These are phyloP conservation scores for Hipposideros larvatus DNA, from an alignment of 2,797 vertebrate species.

Conservation along the genomic window DNA sequence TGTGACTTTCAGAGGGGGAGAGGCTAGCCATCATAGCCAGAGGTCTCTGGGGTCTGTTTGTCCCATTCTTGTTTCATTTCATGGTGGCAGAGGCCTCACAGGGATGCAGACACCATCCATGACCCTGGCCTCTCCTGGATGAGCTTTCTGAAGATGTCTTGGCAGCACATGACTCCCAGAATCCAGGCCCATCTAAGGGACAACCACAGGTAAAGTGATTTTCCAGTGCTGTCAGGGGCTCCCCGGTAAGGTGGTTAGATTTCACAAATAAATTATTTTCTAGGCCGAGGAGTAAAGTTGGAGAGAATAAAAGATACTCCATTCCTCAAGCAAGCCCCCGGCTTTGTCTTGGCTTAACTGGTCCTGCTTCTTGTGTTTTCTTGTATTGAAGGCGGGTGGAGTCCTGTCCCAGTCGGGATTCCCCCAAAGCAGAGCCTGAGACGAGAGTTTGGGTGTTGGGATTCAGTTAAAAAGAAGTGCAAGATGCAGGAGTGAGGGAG, in stretches of 20 bases:
- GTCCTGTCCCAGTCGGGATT: not conserved
- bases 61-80: not conserved
- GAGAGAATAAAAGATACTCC: not conserved
- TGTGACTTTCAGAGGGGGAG: not conserved
- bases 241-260: not conserved
- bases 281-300: too few species aligned
- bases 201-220: not conserved
- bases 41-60: not conserved
- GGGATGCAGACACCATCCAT: not conserved
- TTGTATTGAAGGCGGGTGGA: not conserved
- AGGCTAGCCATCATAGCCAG: not conserved
- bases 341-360: not conserved
- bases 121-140: not conserved
- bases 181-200: not conserved
- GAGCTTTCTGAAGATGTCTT: not conserved
- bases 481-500: not conserved
- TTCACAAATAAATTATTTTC: not conserved
- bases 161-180: not conserved
- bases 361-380: not conserved
- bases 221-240: not conserved
- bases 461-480: not conserved
- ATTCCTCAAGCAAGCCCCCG: not conserved
- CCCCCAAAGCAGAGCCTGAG: not conserved
- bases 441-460: not conserved
- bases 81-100: accelerated